Evolutionary conservation across 2,113 vertebrate genomes (phyloP), one percentile per base, ranked within the genome.

Genomic region (Pachyramphus minor): DNA sequence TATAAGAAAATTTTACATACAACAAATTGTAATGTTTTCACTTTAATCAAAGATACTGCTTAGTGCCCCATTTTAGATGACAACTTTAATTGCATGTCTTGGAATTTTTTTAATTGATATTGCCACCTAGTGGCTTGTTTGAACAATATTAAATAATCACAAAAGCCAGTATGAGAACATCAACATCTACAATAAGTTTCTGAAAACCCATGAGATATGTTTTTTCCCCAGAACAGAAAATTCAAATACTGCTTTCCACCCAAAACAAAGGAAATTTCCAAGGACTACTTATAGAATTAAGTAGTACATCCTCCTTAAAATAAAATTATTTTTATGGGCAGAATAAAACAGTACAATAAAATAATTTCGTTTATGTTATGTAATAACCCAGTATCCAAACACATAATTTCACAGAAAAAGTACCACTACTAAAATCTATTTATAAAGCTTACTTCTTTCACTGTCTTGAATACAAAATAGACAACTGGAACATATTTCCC

Each of bases 91-190:
- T 41, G 68, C 52, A 63, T 5, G 18, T 49, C 50, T 37, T 47
- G 35, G 19, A 83, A n/a, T 82, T 80, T 67, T 84, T 94, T 86
- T 74, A 97, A 93, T 94, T 96, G 76, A 72, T 62, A 74, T 93
- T 95, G 96, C 96, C 96, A 96, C 80, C 96, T 97, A 96, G 96
- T 0, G 96, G 95, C 58, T 82, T 96, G 50, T 85, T 94, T 81
- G 76, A 83, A 79, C n/a, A 76, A 10, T 35, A 69, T 75, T 56
- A 77, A 90, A 71, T 56, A 90, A 78, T 24, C 76, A 33, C 42
- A 56, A 68, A 80, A 93, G 33, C 33, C 83, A 87, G 41, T 42
- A 88, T 11, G 44, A 85, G 52, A 93, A 56, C 27, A 39, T 20
- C 25, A 53, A 45, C 9, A 5, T 42, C 49, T 31, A 52, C 17